phyloP scores from a whole-genome alignment of 2,888 invertebrate genomes.

The Incurvaria masculella region DNA sequence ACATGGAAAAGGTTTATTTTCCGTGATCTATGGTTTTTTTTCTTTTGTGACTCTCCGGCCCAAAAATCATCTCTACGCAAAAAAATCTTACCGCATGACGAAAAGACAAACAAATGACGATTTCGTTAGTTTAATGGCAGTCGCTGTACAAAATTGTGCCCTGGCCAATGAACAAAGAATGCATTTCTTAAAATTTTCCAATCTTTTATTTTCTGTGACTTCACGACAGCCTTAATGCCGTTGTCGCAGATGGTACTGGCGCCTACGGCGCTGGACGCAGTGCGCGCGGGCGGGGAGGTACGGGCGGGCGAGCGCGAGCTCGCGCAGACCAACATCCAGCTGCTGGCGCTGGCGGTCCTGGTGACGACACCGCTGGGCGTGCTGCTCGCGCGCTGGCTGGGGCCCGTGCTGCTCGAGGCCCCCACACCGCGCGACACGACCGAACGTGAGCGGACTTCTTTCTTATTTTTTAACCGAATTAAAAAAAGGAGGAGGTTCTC shows the following conservation, averaged over 20 bases:
- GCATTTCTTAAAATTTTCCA: too few species aligned
- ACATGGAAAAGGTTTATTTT: too few species aligned
- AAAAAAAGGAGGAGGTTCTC: too few species aligned
- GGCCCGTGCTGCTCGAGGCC: slow-evolving; percentile 29
- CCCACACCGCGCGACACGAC: slow-evolving; percentile 8
- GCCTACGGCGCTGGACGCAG: slow-evolving; percentile 48
- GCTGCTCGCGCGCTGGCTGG: slow-evolving; percentile 34
- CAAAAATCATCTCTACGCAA: background rate
- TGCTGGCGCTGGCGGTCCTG: slow-evolving; percentile 36
- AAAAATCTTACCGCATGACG: background rate
- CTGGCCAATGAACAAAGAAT: too few species aligned
- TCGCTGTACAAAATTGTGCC: too few species aligned
- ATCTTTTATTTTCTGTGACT: too few species aligned
- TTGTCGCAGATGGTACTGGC: slow-evolving; percentile 55
- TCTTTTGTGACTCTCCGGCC: background rate
- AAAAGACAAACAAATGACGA: too few species aligned
- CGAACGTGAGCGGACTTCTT: too few species aligned
- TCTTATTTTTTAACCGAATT: too few species aligned
- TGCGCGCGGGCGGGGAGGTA: slow-evolving; percentile 23
- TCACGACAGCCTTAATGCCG: too few species aligned
- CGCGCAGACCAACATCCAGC: slow-evolving; percentile 30
- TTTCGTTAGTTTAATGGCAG: too few species aligned
- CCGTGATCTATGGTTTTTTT: too few species aligned
- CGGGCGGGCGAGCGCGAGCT: slow-evolving; percentile 20
- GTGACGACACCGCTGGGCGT: slow-evolving; percentile 41